Percentiles rank a stretch among this genome's conserved stretches.
Conservation (phyloP, 2,888 invertebrate genomes). For the Acronicta aceris region DNA sequence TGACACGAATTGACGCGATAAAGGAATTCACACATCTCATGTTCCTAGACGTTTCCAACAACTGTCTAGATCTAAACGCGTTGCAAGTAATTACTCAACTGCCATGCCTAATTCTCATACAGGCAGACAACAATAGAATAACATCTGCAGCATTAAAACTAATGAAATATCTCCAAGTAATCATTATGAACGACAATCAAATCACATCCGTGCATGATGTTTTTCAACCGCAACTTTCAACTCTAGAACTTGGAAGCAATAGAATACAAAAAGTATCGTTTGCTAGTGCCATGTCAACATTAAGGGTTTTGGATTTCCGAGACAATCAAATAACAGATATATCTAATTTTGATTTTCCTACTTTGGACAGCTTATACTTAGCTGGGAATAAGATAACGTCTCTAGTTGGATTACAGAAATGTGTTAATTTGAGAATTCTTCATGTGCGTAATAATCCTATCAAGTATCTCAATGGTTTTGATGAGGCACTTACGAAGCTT, state of each 20-base stretch:
- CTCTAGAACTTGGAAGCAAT: slow-evolving; percentile 88
- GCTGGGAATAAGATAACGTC: slow-evolving; percentile 92
- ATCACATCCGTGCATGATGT: slow-evolving; percentile 86
- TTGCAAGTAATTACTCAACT: slow-evolving; percentile 85
- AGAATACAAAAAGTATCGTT: slow-evolving; percentile 74
- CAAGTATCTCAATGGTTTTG: slow-evolving; percentile 86
- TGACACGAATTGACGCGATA: slow-evolving; percentile 88
- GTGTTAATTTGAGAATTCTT: slow-evolving; percentile 91
- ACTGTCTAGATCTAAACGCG: slow-evolving; percentile 81
- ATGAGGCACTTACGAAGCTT: slow-evolving; percentile 76
- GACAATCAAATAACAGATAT: slow-evolving; percentile 85
- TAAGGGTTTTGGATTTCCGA: slow-evolving; percentile 89
- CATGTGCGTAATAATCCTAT: slow-evolving; percentile 93
- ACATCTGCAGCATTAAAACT: slow-evolving; percentile 82
- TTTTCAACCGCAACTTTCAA: slow-evolving; percentile 86
- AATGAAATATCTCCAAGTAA: slow-evolving; percentile 90
- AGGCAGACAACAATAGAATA: slow-evolving; percentile 88
- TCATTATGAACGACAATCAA: slow-evolving; percentile 88
- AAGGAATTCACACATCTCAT: slow-evolving; percentile 87
- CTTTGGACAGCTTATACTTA: slow-evolving; percentile 92
- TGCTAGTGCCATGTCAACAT: slow-evolving; percentile 67
- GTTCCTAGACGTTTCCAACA: slow-evolving; percentile 89
- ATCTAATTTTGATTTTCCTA: slow-evolving; percentile 80
- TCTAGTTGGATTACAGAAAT: slow-evolving; percentile 89
- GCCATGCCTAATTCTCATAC: slow-evolving; percentile 88